A percentile compares a stretch with the other conserved stretches of the same genome.
These are phyloP conservation scores for Chaenocephalus aceratus DNA, from an alignment of 2,113 vertebrate genomes.

Conservation along the genomic window DNA sequence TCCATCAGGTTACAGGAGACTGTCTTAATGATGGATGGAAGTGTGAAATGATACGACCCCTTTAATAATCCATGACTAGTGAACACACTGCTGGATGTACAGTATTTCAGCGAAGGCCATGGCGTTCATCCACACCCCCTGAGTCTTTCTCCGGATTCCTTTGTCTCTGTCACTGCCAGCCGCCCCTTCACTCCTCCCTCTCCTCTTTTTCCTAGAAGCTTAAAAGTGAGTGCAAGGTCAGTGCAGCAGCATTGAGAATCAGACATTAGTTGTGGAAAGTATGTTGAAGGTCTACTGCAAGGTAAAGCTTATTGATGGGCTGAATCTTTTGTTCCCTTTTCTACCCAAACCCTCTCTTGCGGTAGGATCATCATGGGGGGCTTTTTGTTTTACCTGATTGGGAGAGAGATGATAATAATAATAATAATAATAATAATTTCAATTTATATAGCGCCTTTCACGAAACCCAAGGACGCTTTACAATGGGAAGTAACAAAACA, in stretches of 20 bases:
- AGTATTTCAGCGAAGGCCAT: conserved; percentile 27
- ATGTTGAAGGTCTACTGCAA: conserved; percentile 44
- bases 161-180: neutral
- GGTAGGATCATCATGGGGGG: neutral
- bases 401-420: too few species aligned
- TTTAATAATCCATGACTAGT: conserved; percentile 57
- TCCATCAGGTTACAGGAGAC: conserved; percentile 31
- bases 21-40: conserved; percentile 32
- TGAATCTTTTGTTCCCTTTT: conserved; percentile 27
- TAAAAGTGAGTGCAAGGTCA: conserved; percentile 41
- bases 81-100: conserved; percentile 22
- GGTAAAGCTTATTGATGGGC: conserved; percentile 44
- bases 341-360: conserved; percentile 3
- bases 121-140: neutral
- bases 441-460: too few species aligned
- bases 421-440: too few species aligned
- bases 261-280: conserved; percentile 28
- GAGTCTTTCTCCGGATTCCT: neutral
- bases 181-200: neutral
- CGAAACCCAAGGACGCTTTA: too few species aligned
- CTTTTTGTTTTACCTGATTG: neutral
- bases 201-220: conserved; percentile 11
- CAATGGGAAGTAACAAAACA: too few species aligned
- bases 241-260: conserved; percentile 2
- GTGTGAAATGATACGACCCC: conserved; percentile 42